These are phyloP conservation scores for Drosophila arawakana DNA, from an alignment of 1,140 invertebrate species.

Conservation along the genomic window DNA sequence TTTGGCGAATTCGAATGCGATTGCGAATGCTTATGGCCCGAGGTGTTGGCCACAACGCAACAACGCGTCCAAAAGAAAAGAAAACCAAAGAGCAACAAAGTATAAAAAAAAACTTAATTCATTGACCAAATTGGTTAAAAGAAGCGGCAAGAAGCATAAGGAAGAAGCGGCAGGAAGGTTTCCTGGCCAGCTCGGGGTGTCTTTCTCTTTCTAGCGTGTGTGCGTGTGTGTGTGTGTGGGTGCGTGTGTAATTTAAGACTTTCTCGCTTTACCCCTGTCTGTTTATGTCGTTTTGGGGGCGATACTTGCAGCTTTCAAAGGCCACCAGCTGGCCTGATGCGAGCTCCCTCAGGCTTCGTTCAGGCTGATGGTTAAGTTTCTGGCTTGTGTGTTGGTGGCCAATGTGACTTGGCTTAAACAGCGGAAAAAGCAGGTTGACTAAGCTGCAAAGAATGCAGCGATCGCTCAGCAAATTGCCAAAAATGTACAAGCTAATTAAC, in stretches of 20 bases:
- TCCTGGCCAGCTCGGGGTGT: constrained; percentile 16
- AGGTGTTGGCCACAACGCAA: constrained; percentile 61
- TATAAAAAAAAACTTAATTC: constrained; percentile 30
- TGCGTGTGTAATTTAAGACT: constrained; percentile 79
- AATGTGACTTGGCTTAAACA: not conserved
- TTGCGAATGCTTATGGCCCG: constrained; percentile 40
- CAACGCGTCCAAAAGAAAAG: constrained; percentile 45
- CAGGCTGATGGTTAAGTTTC: constrained; percentile 7
- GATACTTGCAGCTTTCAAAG: constrained; percentile 39
- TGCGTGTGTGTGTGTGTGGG: constrained; percentile 52
- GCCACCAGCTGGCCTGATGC: constrained; percentile 63
- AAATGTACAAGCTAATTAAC: not conserved
- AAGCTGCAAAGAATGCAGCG: constrained; percentile 4
- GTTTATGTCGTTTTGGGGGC: constrained; percentile 31
- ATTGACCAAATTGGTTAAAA: constrained; percentile 58
- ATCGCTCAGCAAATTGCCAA: constrained; percentile 2
- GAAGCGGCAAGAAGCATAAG: constrained; percentile 13
- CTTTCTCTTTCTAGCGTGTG: constrained; percentile 21
- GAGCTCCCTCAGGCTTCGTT: constrained; percentile 30
- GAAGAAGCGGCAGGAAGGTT: constrained; percentile 36
- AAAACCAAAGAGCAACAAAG: not conserved
- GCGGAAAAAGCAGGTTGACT: not conserved
- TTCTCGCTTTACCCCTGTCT: constrained; percentile 59
- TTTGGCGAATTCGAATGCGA: constrained; percentile 46
- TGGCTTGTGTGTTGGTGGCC: constrained; percentile 40